Evolutionary conservation across 2,113 vertebrate genomes (phyloP).

Genomic region (Mixornis gularis): DNA sequence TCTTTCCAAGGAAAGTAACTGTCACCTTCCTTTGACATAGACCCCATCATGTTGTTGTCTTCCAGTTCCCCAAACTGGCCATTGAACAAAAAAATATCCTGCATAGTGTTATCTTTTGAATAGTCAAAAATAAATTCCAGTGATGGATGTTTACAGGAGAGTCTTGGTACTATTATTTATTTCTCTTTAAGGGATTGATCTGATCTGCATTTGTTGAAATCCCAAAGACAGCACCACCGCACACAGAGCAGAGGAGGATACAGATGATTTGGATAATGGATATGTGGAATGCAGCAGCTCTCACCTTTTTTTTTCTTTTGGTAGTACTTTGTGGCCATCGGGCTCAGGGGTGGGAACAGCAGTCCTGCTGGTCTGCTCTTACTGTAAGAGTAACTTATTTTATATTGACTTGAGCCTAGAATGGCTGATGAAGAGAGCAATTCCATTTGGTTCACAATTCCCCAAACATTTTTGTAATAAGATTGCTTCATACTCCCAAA

Average conservation of each 20-base stretch:
- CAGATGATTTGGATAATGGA: background rate
- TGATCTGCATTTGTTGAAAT: background rate
- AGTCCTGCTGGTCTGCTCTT: background rate
- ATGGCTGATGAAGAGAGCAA: background rate
- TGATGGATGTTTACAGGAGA: background rate
- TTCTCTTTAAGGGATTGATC: background rate
- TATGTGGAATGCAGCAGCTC: background rate
- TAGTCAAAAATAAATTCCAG: background rate
- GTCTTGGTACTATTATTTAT: background rate
- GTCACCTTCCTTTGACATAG: background rate
- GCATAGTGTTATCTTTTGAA: background rate
- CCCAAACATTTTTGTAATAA: background rate
- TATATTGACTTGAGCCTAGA: background rate
- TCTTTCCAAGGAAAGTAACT: constrained; percentile 36
- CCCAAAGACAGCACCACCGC: background rate
- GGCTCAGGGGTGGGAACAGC: background rate
- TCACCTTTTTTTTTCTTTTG: background rate
- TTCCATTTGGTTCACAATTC: background rate
- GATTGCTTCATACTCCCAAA: background rate
- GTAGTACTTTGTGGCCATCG: background rate
- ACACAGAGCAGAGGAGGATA: background rate
- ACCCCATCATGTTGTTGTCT: background rate
- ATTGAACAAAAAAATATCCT: background rate
- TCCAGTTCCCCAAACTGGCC: background rate
- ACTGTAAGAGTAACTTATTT: background rate